Conservation (phyloP, 2,888 invertebrate species). For the Napeogenes inachia region DNA sequence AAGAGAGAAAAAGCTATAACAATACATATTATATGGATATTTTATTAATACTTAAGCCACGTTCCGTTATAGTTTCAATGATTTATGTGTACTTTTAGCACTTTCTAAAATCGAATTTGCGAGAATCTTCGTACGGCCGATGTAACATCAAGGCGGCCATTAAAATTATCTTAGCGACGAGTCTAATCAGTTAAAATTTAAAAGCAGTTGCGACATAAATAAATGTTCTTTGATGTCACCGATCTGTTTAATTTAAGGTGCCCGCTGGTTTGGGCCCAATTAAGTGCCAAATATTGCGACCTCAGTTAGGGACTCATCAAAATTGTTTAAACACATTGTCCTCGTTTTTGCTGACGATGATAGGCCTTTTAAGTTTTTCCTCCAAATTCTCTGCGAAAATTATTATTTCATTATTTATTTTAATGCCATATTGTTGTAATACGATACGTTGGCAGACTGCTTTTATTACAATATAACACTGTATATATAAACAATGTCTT, state of each 20-base stretch:
- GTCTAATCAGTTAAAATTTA: constrained; percentile 57
- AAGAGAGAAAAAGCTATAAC: no score
- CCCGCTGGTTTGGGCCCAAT: constrained; percentile 64
- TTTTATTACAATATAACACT: no score
- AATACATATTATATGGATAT: not conserved
- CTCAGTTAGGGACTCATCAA: constrained; percentile 58
- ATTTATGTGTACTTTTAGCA: constrained; percentile 29
- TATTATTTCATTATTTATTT: constrained; percentile 27
- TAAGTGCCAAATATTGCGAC: constrained; percentile 68
- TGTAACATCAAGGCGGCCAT: constrained; percentile 54
- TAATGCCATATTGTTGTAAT: constrained; percentile 11
- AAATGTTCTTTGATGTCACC: constrained; percentile 64
- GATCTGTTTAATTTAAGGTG: constrained; percentile 61
- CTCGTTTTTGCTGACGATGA: constrained; percentile 49
- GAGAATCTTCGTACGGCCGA: constrained; percentile 43
- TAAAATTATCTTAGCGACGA: constrained; percentile 55
- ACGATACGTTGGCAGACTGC: not conserved
- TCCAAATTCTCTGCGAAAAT: constrained; percentile 27
- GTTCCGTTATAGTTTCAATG: constrained; percentile 16
- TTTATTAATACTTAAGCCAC: not conserved
- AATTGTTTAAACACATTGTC: constrained; percentile 63
- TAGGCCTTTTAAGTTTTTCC: constrained; percentile 45
- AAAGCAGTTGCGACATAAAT: constrained; percentile 45
- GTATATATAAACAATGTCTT: not conserved
- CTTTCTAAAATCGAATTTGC: constrained; percentile 44